Base-by-base conservation (phyloP, 2,113 vertebrate genomes). In the Plecturocebus donacophilus region DNA sequence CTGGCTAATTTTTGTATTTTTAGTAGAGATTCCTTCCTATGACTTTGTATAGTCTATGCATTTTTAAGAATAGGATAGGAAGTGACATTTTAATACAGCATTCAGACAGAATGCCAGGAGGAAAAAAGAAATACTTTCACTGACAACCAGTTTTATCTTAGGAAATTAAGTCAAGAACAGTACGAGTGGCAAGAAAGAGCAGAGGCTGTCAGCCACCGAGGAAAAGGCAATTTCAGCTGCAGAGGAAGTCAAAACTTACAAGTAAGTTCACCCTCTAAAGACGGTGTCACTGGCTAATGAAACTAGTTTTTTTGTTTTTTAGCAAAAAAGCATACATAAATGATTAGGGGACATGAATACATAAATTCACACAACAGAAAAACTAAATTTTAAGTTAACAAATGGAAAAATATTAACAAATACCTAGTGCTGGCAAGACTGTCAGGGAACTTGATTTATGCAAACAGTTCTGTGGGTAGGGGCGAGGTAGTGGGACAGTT, bases 91-190 rank as follows among this genome's bases (percentile, higher is more conserved):
- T 35, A 30, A 3, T 10, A 32, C 68, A n/a, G 17, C 35, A 0
- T 35, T 80, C 5, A 21, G 21, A n/a, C 27, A 11, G 30, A 21
- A 25, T 32, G n/a, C 30, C 27, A 45, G n/a, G 35, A 47, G 35
- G 21, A 64, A 14, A 23, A 16, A 13, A 92, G 73, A 85, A 3
- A 35, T 61, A 42, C 12, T 30, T 21, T n/a, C 8, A 27, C 16
- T 7, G 56, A 52, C 32, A 32, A 3, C 70, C 13, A 81, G 12
- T 0, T 82, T 87, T 87, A 64, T 84, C 92, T 3, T 98, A 99
- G 99, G 98, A 99, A 99, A 96, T 90, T 99, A 95, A 99, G 99
- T 0, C 99, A 99, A 86, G 99, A 99, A 79, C 99, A 99, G 86
- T 99, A 99, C 61, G 99, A 99, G 95, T 99, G 99, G 23, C 99